A percentile compares a stretch with the other conserved stretches of the same genome.
Evolutionary conservation across 1,140 invertebrate species (phyloP).

Genomic region (Pseudomyrmex gracilis): DNA sequence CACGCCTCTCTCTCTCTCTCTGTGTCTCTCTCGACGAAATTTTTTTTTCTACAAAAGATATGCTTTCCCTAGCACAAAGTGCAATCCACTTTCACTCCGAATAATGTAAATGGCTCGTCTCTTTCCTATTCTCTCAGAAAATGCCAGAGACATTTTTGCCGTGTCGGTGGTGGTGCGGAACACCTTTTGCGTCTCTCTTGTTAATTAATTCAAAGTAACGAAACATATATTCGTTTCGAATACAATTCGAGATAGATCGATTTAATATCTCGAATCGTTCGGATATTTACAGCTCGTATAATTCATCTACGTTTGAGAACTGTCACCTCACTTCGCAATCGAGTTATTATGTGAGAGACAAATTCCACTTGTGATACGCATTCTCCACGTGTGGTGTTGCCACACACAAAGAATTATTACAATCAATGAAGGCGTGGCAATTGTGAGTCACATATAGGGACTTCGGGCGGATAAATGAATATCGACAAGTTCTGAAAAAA

Average conservation of each 20-base stretch:
- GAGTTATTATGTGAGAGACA: too few species aligned
- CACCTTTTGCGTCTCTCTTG: too few species aligned
- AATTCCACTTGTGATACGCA: too few species aligned
- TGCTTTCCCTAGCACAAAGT: conserved; percentile 14
- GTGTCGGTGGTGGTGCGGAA: too few species aligned
- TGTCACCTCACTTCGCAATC: too few species aligned
- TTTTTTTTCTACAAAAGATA: conserved; percentile 33
- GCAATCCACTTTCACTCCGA: conserved; percentile 39
- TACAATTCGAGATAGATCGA: too few species aligned
- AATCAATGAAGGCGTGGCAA: conserved; percentile 29
- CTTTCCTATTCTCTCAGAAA: conserved; percentile 25
- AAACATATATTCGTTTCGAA: background rate
- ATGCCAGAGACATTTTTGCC: background rate
- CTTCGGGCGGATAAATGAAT: conserved; percentile 8
- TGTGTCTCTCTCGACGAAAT: conserved; percentile 1
- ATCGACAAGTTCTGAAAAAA: conserved; percentile 8
- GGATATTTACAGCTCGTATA: too few species aligned
- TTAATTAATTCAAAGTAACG: background rate
- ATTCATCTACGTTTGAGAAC: too few species aligned
- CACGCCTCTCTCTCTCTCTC: background rate
- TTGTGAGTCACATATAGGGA: background rate
- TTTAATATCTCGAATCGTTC: too few species aligned
- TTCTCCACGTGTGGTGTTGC: background rate
- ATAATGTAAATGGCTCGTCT: conserved; percentile 19
- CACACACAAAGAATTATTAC: conserved; percentile 40